Evolutionary conservation across 2,113 vertebrate species (phyloP).

Genomic region (Felis chaus): DNA sequence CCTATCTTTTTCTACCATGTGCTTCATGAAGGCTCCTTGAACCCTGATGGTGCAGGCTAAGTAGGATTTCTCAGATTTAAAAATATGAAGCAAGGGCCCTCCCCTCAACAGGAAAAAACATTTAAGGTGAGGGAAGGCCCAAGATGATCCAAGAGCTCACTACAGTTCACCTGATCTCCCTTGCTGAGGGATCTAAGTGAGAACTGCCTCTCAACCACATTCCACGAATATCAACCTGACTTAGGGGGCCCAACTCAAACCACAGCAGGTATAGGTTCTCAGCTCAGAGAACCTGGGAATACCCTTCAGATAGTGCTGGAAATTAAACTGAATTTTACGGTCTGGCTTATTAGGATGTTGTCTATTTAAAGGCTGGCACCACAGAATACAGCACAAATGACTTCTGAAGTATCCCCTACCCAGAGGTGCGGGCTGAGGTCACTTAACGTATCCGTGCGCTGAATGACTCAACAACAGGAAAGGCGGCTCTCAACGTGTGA

Average conservation of each 20-base stretch:
- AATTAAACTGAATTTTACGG: neutral
- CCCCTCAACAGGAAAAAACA: neutral
- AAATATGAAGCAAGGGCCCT: neutral
- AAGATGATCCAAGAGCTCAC: neutral
- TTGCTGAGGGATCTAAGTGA: neutral
- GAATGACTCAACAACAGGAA: neutral
- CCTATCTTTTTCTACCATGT: neutral
- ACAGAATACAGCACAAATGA: neutral
- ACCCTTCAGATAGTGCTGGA: neutral
- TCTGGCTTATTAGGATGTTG: neutral
- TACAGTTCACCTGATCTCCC: neutral
- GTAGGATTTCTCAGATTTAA: neutral
- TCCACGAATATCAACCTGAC: neutral
- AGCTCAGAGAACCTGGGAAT: neutral
- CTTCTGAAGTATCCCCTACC: neutral
- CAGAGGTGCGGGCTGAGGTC: neutral
- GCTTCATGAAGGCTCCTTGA: neutral
- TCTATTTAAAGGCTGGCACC: neutral
- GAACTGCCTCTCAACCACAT: neutral
- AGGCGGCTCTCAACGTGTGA: neutral
- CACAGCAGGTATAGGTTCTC: neutral
- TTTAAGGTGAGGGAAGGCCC: neutral
- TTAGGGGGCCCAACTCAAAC: neutral
- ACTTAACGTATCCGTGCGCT: neutral
- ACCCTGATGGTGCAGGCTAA: neutral